Base-by-base conservation (phyloP, 37 sponge, comb jelly and placozoan species). In the Cladorhizidae sp. region DNA sequence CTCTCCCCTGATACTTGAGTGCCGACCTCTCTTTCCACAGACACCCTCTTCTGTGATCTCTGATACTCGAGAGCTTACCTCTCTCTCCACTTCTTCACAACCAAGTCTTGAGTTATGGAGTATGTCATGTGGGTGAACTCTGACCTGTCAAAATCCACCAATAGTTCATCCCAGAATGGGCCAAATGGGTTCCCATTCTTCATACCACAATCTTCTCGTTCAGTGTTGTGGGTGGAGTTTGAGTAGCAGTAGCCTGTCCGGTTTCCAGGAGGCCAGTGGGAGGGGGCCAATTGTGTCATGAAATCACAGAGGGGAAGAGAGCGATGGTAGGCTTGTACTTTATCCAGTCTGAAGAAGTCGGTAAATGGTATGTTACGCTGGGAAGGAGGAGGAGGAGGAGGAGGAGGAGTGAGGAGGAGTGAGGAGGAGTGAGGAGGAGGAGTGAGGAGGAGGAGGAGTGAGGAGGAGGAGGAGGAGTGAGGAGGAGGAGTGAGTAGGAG, bases 161-260 rank as follows among this genome's bases (percentile, higher is more conserved):
- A 81, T 15, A 87, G 71, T 51, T 82, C 82, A 57, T 85, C 77
- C 95, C 95, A 95, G 77, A 92, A 95, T 23, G 90, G 90, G 21
- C 93, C 95, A 82, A 95, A 95, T 8, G 95, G 93, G 58, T 95
- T 91, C 18, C 93, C 95, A n/a, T 82, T 23, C 59, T 92, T 91
- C 91, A 90, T 89, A 21, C 42, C 67, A 85, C 93, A 93, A 35
- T 75, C 84, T 42, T 77, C 36, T 14, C 20, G 1, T 3, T 74
- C 75, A 6, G 69, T 79, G 73, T 82, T 42, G 0, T 20, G 17
- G 14, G 75, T 65, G 56, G 77, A 61, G 42, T 62, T 68, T 11
- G 67, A 6, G 71, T 80, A 84, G 43, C 95, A 94, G 77, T 84
- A 87, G 0, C 91, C 95, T 25, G 74, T 87, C 37, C 95, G 43